These are phyloP conservation scores for Oceanites oceanicus DNA, from an alignment of 2,113 vertebrate species.

Conservation along the genomic window DNA sequence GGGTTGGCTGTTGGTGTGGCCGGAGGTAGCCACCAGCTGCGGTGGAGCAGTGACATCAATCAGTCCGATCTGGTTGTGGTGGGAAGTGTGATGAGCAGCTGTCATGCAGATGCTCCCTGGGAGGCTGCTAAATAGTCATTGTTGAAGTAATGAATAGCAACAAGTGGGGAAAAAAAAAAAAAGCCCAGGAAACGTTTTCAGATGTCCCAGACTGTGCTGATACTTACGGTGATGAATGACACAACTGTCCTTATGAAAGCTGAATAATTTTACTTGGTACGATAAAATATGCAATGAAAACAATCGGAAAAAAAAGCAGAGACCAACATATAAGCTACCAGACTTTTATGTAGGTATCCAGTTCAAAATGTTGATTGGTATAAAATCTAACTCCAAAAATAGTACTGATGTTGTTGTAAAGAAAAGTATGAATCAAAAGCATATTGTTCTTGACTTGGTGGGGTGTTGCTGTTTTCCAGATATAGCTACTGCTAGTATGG, in stretches of 20 bases:
- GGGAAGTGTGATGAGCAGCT: not conserved
- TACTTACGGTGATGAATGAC: not conserved
- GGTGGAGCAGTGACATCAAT: not conserved
- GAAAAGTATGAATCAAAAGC: not conserved
- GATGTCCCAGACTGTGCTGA: not conserved
- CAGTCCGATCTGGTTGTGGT: not conserved
- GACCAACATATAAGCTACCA: not conserved
- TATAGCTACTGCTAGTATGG: not conserved
- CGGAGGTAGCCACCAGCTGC: not conserved
- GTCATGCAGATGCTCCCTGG: not conserved
- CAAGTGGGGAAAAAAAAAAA: not conserved
- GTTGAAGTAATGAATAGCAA: slow-evolving; percentile 32
- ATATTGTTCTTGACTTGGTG: not conserved
- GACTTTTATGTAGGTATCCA: not conserved
- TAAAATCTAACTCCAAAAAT: not conserved
- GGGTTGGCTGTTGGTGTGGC: not conserved
- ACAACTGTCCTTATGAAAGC: not conserved
- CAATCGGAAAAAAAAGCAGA: not conserved
- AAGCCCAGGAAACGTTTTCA: not conserved
- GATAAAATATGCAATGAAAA: not conserved
- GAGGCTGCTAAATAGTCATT: not conserved
- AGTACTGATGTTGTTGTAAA: not conserved
- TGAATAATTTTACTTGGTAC: not conserved
- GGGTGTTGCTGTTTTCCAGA: not conserved
- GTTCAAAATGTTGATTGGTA: not conserved